Conservation (phyloP, 2,113 vertebrate genomes). For the Bubo scandiacus region DNA sequence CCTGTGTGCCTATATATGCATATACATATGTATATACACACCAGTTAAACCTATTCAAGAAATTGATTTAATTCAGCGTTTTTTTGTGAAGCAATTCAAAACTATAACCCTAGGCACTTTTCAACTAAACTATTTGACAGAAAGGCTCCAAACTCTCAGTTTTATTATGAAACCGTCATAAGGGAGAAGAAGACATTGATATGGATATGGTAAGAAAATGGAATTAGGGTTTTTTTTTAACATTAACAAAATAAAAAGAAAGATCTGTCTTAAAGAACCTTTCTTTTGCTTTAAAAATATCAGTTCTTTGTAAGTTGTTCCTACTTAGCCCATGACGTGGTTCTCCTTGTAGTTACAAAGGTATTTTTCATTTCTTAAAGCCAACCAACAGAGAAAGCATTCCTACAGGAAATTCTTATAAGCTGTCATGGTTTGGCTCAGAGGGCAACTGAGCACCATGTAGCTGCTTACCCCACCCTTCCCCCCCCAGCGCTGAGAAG, state of each 20-base stretch:
- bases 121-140: neutral
- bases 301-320: accelerated
- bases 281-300: neutral
- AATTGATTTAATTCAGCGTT: neutral
- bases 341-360: neutral
- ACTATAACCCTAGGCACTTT: neutral
- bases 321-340: neutral
- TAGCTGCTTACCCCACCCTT: no score
- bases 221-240: neutral
- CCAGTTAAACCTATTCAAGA: neutral
- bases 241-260: neutral
- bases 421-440: neutral
- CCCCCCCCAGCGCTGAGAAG: no score
- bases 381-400: neutral
- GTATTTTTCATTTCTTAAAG: neutral
- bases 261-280: neutral
- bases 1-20: neutral
- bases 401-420: neutral
- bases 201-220: neutral
- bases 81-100: neutral
- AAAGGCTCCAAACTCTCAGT: neutral
- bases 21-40: neutral
- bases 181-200: neutral
- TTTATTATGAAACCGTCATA: neutral
- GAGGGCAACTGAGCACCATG: no score